Evolutionary conservation across 2,113 vertebrate species (phyloP), one percentile per base, ranked within the genome.

Genomic region (Gavialis gangeticus): DNA sequence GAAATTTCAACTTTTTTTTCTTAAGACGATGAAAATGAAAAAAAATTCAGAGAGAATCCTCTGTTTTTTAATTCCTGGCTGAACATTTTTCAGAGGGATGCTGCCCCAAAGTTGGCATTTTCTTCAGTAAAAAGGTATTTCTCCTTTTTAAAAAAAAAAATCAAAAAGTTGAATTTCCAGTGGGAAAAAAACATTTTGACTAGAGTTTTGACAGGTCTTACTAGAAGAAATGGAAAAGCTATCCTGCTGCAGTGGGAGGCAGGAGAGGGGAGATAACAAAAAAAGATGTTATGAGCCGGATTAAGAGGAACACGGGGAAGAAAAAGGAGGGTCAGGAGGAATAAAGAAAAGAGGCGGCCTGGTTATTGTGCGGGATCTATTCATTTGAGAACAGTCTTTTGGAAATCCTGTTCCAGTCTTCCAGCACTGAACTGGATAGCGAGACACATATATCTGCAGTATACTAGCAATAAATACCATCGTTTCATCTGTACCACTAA

Each of bases 61-160:
- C 28, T 94, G 83, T 91, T 94, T 94, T 71, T 84, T 64, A 34
- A 66, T 55, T 79, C 12, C 21, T 64, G 79, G 10, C 77, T 92
- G 69, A 81, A 93, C 75, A 90, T 4, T 11, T 14, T 89, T 85
- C 58, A 3, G 78, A 30, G 54, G 77, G 27, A 59, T 46, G 8
- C 46, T 9, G 46, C 46, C 46, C 46, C 46, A 46, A 46, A 46
- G 46, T 46, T 46, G 46, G 46, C 8, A 46, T 46, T 9, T 46
- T 46, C 46, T 46, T 46, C 46, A 46, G 46, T 46, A 46, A 46
- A 46, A 46, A 46, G 46, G 7, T 9, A 46, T 46, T 46, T 46
- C 46, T 46, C 46, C 46, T 46, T 37, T 67, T 67, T 67, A 16
- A n/a, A 17, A 67, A 27, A 67, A 67, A 30, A 67, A 12, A 34